Evolutionary conservation across 1,140 invertebrate genomes (phyloP).

Genomic region (Vanessa tameamea): DNA sequence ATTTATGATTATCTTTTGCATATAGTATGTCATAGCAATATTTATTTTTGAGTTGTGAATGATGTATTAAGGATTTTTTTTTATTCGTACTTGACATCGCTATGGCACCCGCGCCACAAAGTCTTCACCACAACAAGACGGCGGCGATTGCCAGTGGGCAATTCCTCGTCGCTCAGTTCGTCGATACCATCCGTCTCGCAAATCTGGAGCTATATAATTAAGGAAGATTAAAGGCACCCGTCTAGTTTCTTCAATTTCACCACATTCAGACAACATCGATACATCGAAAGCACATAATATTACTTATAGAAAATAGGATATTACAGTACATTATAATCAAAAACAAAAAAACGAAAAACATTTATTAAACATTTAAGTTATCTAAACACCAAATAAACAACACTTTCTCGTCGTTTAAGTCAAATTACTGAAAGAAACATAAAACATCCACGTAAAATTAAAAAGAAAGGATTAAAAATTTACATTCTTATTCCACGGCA

Average conservation of each 20-base stretch:
- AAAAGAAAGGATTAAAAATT: constrained; percentile 56
- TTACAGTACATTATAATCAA: neutral
- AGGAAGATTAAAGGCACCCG: neutral
- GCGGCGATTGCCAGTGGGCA: constrained; percentile 56
- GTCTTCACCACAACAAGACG: constrained; percentile 74
- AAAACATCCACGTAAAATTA: constrained; percentile 42
- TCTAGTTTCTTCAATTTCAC: too few species aligned
- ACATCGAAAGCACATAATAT: neutral
- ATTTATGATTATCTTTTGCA: too few species aligned
- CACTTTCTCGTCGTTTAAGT: neutral
- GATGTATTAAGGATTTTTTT: neutral
- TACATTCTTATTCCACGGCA: constrained; percentile 66
- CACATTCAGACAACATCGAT: neutral
- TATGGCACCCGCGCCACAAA: constrained; percentile 74
- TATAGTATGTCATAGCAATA: too few species aligned
- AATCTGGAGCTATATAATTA: constrained; percentile 63
- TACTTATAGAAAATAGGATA: too few species aligned
- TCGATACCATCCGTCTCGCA: constrained; percentile 76
- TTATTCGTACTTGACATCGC: constrained; percentile 66
- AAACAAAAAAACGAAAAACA: neutral
- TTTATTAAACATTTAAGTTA: neutral
- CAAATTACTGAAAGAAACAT: neutral
- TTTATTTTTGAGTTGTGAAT: neutral
- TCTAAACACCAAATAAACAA: neutral
- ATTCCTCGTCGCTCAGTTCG: constrained; percentile 72